Conservation (phyloP, 2,888 invertebrate species). For the Campaea margaritaria region DNA sequence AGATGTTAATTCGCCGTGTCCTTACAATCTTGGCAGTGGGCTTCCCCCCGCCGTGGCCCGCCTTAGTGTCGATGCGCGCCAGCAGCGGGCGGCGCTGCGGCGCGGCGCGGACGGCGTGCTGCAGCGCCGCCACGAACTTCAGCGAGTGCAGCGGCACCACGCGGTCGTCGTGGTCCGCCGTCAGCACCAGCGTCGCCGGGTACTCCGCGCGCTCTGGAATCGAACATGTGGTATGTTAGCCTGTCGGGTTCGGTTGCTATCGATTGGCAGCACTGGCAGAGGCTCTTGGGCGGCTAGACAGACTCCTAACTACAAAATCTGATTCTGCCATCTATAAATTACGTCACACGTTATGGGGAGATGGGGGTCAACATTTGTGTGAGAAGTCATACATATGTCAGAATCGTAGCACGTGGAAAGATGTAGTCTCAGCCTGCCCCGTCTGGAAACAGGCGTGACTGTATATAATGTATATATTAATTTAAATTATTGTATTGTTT, state of each 20-base stretch:
- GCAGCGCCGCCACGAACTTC: conserved; percentile 96
- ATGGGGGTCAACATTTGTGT: too few relatives aligned
- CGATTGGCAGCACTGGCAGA: too few relatives aligned
- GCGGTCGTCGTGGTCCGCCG: conserved; percentile 99
- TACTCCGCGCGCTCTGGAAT: conserved; percentile 86
- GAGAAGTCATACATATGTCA: too few relatives aligned
- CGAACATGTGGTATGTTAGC: too few relatives aligned
- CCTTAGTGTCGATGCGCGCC: conserved; percentile 96
- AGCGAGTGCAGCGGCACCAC: conserved; percentile 99
- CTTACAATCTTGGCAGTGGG: conserved; percentile 96
- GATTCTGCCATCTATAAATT: too few relatives aligned
- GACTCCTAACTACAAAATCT: too few relatives aligned
- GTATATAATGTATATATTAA: too few relatives aligned
- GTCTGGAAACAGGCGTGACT: too few relatives aligned
- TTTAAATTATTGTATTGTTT: background rate
- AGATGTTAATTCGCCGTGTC: conserved; percentile 12
- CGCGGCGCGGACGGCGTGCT: conserved; percentile 86
- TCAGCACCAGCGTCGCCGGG: conserved; percentile 95
- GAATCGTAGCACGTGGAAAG: too few relatives aligned
- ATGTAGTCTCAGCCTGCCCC: too few relatives aligned
- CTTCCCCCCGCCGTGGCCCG: conserved; percentile 98
- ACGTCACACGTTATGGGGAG: too few relatives aligned
- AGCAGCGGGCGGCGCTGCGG: conserved; percentile 94
- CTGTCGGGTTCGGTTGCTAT: too few relatives aligned
- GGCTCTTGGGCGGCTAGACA: background rate